phyloP scores from a whole-genome alignment of 2,113 vertebrate species.

The Garra rufa region DNA sequence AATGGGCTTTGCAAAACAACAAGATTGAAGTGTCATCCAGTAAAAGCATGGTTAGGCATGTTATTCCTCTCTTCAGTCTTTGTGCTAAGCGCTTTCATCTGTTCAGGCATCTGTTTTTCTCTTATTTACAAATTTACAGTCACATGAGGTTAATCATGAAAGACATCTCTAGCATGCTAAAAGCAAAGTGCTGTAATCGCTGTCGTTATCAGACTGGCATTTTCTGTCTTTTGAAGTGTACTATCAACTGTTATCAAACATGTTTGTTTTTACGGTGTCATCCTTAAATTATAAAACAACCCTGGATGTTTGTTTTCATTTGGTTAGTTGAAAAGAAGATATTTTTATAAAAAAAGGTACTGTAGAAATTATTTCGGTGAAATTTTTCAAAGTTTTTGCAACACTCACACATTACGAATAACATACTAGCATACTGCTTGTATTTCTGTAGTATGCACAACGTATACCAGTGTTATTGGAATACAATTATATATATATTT shows the following conservation, averaged over 20 bases:
- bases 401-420: not conserved
- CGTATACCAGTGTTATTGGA: not conserved
- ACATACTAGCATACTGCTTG: not conserved
- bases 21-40: constrained; percentile 25
- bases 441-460: not conserved
- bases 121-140: constrained; percentile 33
- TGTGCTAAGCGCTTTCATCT: constrained; percentile 18
- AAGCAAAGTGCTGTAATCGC: not conserved
- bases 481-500: not conserved
- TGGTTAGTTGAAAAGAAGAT: not conserved
- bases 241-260: not conserved
- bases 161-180: not conserved
- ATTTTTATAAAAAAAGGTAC: not conserved
- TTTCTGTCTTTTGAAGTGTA: not conserved
- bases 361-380: not conserved
- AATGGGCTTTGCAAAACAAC: not conserved
- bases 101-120: constrained; percentile 25
- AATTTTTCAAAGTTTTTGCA: not conserved
- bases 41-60: constrained; percentile 16
- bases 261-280: not conserved
- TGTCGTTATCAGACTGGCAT: constrained; percentile 5
- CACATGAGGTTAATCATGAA: constrained; percentile 24
- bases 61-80: not conserved
- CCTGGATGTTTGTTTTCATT: not conserved
- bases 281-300: not conserved